Base-by-base conservation (phyloP, 2,113 vertebrate genomes). In the Uropsilus gracilis region DNA sequence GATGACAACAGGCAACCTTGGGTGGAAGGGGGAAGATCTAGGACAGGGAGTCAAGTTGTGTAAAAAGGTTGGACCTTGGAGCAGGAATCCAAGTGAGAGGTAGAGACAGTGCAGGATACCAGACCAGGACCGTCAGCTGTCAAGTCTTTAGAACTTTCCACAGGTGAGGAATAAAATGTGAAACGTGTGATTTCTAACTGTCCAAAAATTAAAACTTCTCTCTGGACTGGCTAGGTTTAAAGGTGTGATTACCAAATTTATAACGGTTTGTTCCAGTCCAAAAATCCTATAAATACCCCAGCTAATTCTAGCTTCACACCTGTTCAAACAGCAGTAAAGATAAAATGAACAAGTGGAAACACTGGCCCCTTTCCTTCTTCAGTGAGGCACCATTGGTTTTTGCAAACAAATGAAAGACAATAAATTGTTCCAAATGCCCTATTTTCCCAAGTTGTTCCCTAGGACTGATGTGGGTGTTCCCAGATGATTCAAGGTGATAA, bases 241-340 rank as follows among this genome's bases (percentile, higher is more conserved):
- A 96, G 77, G 71, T 95, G 97, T 97, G 97, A 92, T 96, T 95
- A 96, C 94, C 87, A 95, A 94, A 96, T 96, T 96, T 95, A 39
- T 94, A 94, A 93, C 82, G 95, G 92, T 95, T 96, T 97, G 95
- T 96, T 96, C 93, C 83, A 97, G 96, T 94, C 66, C 75, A n/a
- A 75, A 95, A 76, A 86, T 93, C 94, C 96, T 96, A 94, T 96
- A 97, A 94, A 95, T 95, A 96, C 0, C 2, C 88, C 94, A 86
- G 96, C 86, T 96, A 90, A 97, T 94, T 95, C 91, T 93, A 95
- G 91, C 78, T 76, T 94, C 84, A 91, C 98, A 98, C 98, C 97
- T 98, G 97, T 98, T 98, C 94, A 98, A 98, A 98, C 96, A 98
- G 86, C 97, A 97, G 97, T 83, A 91, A 78, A 83, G 90, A 96